Percentiles rank a stretch among this genome's conserved stretches.
These are phyloP conservation scores for Acronicta alni DNA, from an alignment of 2,888 invertebrate genomes.

Conservation along the genomic window DNA sequence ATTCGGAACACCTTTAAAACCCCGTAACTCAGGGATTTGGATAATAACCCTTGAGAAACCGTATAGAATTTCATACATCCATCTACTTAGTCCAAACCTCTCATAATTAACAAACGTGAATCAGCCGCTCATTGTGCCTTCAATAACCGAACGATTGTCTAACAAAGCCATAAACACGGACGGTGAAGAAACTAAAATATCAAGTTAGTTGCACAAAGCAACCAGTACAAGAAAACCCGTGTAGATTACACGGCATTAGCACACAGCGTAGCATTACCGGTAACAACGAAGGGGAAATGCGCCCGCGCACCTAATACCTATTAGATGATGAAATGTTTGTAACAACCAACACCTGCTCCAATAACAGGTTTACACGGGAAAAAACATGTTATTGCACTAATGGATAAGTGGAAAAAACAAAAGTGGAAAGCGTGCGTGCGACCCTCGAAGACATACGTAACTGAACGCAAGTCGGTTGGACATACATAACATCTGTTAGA, in stretches of 20 bases:
- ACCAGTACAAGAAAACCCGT: conserved; percentile 54
- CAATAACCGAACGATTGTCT: conserved; percentile 41
- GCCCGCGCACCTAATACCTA: conserved; percentile 40
- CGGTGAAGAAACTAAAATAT: conserved; percentile 56
- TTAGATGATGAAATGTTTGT: conserved; percentile 54
- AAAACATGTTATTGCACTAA: conserved; percentile 34
- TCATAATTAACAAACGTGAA: conserved; percentile 48
- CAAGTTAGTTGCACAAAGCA: conserved; percentile 60
- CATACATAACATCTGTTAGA: conserved; percentile 42
- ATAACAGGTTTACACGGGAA: conserved; percentile 33
- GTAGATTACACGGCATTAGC: conserved; percentile 55
- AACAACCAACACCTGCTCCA: conserved; percentile 47
- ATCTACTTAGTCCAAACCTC: conserved; percentile 24
- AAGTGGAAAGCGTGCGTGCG: conserved; percentile 39
- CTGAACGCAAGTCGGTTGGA: conserved; percentile 25
- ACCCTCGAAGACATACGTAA: conserved; percentile 41
- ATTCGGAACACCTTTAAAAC: too few species aligned
- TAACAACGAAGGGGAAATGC: conserved; percentile 58
- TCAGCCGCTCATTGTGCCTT: conserved; percentile 32
- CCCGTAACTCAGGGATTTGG: background rate
- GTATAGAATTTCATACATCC: background rate
- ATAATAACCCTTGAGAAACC: background rate
- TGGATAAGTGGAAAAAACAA: conserved; percentile 42
- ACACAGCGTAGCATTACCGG: conserved; percentile 54
- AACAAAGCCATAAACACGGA: conserved; percentile 48